Conservation (phyloP, 2,888 invertebrate genomes). For the Oxyteleia sp. region DNA sequence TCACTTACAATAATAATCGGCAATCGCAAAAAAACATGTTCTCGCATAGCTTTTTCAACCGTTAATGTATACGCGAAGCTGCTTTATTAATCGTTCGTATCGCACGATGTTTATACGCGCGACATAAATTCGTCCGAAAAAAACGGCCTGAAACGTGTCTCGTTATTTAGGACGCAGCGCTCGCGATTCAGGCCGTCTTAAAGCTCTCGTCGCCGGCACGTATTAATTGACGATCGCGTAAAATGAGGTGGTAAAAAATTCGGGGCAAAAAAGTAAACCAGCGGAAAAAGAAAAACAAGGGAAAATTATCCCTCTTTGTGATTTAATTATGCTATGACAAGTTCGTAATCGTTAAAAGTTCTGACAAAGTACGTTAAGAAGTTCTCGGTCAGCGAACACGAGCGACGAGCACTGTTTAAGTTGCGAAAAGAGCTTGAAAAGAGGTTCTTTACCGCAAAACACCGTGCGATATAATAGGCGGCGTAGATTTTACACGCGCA, state of each 20-base stretch:
- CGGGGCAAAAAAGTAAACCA: no score
- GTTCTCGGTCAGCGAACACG: conserved; percentile 69
- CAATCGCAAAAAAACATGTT: conserved; percentile 16
- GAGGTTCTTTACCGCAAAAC: conserved; percentile 72
- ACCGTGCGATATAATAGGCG: conserved; percentile 71
- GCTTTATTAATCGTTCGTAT: conserved; percentile 19
- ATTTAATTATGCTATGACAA: conserved; percentile 69
- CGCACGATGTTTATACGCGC: conserved; percentile 20
- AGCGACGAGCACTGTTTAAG: conserved; percentile 68
- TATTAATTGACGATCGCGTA: conserved; percentile 32
- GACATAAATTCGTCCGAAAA: conserved; percentile 27
- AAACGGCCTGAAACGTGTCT: conserved; percentile 3
- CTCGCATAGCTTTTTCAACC: conserved; percentile 11
- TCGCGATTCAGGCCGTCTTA: not conserved
- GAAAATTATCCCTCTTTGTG: conserved; percentile 62
- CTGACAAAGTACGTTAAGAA: conserved; percentile 66
- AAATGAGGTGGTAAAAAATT: not conserved
- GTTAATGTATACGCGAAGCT: conserved; percentile 10
- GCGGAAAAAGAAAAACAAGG: conserved; percentile 37
- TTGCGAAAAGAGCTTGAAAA: conserved; percentile 67
- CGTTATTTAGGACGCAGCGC: conserved; percentile 24
- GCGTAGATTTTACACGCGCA: conserved; percentile 68
- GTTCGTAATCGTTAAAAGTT: conserved; percentile 68
- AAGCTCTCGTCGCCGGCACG: not conserved
- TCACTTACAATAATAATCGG: not conserved